Base-by-base conservation (phyloP, 2,888 invertebrate species). In the Blastobasis lacticolella region DNA sequence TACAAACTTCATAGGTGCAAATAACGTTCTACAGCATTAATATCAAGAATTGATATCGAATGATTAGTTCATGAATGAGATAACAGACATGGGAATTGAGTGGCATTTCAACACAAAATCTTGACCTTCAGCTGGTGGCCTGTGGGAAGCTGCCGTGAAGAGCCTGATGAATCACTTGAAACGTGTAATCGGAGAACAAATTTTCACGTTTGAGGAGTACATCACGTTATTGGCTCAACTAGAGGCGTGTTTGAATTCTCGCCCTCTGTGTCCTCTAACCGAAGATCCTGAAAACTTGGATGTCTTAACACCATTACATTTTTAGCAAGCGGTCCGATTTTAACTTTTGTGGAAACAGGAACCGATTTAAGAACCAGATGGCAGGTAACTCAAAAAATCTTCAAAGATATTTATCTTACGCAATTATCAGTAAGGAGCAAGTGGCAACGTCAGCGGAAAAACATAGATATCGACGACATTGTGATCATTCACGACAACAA, bases 1-100 rank as follows among this genome's bases (percentile, higher is more conserved):
- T 1, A 62, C 58, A 0, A 62, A 60, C 47, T 63, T 63, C 10
- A 50, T 61, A 0, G 61, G 59, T 0, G 57, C 60, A 3, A 57
- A 54, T 23, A 54, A 49, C 10, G n/a, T 52, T 49, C n/a, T n/a
- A n/a, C n/a, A n/a, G n/a, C n/a, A n/a, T n/a, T n/a, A n/a, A n/a
- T n/a, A n/a, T n/a, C n/a, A n/a, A n/a, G n/a, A n/a, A n/a, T n/a
- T n/a, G n/a, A n/a, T n/a, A n/a, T n/a, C n/a, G n/a, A n/a, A n/a
- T 38, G 9, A 45, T 3, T 10, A 49, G 5, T 55, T 55, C 10
- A 41, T 48, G 5, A 37, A 37, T 1, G 51, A 48, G 10, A 5
- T 54, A 3, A 37, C 48, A n/a, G 44, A 47, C 5, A 53, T 54
- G 52, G 42, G 49, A 5, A 47, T 54, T 5, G 38, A 49, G 5